Conservation (phyloP, 1,140 invertebrate species). For the Eumaeus atala region DNA sequence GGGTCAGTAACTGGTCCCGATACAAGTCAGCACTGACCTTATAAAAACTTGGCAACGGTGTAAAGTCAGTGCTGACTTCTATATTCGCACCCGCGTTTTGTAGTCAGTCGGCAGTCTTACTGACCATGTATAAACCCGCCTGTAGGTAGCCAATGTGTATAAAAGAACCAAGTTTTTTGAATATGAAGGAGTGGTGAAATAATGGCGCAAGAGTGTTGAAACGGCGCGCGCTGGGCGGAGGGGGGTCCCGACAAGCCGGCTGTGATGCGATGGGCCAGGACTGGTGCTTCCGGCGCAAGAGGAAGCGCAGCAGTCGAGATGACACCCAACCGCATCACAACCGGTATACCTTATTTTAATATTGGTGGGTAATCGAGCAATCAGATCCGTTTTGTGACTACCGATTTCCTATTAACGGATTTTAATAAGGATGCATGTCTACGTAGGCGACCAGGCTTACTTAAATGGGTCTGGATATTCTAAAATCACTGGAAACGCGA, state of each 20-base stretch:
- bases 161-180: neutral
- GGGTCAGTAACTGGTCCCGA: too few species aligned
- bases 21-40: too few species aligned
- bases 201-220: conserved; percentile 38
- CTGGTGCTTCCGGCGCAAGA: conserved; percentile 81
- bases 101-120: neutral
- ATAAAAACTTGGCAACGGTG: too few species aligned
- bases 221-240: conserved; percentile 59
- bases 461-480: too few species aligned
- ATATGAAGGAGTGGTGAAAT: conserved; percentile 17
- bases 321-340: conserved; percentile 67
- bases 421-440: too few species aligned
- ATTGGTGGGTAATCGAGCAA: too few species aligned
- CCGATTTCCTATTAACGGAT: too few species aligned
- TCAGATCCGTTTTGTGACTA: too few species aligned
- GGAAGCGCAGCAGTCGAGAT: conserved; percentile 77
- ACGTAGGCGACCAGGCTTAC: too few species aligned
- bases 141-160: neutral
- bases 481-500: too few species aligned
- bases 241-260: conserved; percentile 61
- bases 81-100: too few species aligned
- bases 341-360: conserved; percentile 40
- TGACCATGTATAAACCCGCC: neutral
- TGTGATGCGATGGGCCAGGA: conserved; percentile 80
- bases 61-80: too few species aligned